Evolutionary conservation across 64 coral and sea anemone species (phyloP).

Genomic region (Actinia tenebrosa): DNA sequence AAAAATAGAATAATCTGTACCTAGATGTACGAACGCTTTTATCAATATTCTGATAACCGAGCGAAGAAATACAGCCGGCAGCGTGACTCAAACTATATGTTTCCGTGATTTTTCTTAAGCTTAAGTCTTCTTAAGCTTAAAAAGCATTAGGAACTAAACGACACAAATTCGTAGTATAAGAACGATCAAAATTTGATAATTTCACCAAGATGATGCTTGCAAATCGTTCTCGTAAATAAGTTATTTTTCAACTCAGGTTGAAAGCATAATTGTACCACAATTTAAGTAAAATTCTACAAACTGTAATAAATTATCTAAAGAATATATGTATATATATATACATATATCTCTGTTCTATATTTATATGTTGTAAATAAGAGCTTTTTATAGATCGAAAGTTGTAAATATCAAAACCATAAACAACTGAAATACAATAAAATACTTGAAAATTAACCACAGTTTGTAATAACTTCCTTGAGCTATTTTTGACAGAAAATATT

Average conservation of each 20-base stretch:
- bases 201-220: background rate
- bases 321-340: background rate
- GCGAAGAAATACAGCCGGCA: background rate
- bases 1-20: background rate
- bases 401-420: background rate
- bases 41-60: background rate
- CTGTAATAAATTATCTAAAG: background rate
- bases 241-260: background rate
- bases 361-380: background rate
- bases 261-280: background rate
- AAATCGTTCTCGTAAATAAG: constrained; percentile 1
- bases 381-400: background rate
- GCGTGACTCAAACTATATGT: background rate
- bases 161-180: background rate
- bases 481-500: background rate
- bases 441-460: background rate
- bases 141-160: background rate
- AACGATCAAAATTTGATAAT: background rate
- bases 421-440: background rate
- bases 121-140: background rate
- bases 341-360: background rate
- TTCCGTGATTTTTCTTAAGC: background rate
- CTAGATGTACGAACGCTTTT: background rate
- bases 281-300: background rate
- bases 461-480: background rate